Base-by-base conservation (phyloP, 2,113 vertebrate genomes). In the Cavia aperea region DNA sequence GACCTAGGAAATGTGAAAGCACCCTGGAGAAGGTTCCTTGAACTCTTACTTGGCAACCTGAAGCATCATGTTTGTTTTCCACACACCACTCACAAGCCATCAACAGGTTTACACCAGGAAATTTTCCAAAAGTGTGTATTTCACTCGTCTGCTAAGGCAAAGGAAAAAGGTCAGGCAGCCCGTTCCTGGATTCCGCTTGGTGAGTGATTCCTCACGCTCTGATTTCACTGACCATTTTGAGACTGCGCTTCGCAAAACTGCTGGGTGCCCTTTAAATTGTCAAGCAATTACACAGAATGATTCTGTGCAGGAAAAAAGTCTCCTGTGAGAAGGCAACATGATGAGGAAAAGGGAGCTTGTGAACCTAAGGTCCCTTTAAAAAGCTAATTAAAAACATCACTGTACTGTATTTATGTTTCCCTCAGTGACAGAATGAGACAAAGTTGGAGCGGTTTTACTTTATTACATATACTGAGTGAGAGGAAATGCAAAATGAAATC, bases 141-240 rank as follows among this genome's bases (percentile, higher is more conserved):
- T 82, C 78, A 65, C 49, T 72, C 89, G 83, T 75, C 88, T 88
- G 58, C 68, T 78, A 85, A 94, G 60, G 63, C 31, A 18, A 79
- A 89, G 83, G 86, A 43, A 39, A 51, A 62, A 24, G 58, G 70
- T 11, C 58, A 54, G n/a, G 54, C 13, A 70, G 75, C 24, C 86
- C 73, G 54, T 79, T 94, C 39, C 88, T 77, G 78, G 56, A 72
- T 70, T 75, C 70, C 5, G 36, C 63, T n/a, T 70, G 49, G 36
- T 63, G 94, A 68, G 2, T 66, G 86, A 70, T 26, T 91, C 51
- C 31, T 91, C 51, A 86, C 15, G 23, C 62, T 63, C 81, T 12
- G 66, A 56, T 94, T 92, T 95, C 77, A 89, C 36, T 89, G 81
- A 21, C 58, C 88, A 84, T 90, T 96, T 95, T 49, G 79, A 92